Conservation (phyloP, 2,888 invertebrate species). For the Oscheius sp. region DNA sequence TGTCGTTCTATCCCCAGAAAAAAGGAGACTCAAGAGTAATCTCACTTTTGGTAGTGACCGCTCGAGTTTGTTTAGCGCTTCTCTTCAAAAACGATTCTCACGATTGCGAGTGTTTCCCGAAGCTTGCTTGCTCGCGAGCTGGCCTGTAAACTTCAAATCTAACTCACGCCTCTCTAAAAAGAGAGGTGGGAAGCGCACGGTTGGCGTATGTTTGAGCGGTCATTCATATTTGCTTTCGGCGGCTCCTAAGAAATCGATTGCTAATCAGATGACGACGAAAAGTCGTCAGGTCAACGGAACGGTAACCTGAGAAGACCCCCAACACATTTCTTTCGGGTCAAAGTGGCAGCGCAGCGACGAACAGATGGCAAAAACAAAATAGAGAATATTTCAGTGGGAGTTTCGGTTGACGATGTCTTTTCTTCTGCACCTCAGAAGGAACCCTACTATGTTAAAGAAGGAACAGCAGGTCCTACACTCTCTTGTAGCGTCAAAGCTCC, state of each 20-base stretch:
- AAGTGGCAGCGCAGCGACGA: neutral
- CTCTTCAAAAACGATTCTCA: conserved; percentile 28
- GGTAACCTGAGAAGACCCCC: conserved; percentile 20
- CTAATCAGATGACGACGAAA: conserved; percentile 27
- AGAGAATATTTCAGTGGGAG: conserved; percentile 4
- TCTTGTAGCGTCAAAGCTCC: conserved; percentile 52
- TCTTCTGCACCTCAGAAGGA: conserved; percentile 48
- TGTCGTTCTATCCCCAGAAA: neutral
- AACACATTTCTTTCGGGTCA: conserved; percentile 6
- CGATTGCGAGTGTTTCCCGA: conserved; percentile 26
- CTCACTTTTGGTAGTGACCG: conserved; percentile 10
- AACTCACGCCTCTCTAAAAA: conserved; percentile 10
- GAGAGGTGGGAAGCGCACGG: conserved; percentile 22
- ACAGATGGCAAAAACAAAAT: neutral
- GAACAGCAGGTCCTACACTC: conserved; percentile 52
- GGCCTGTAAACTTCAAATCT: conserved; percentile 23
- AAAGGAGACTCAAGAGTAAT: too few relatives aligned
- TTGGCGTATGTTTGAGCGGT: conserved; percentile 25
- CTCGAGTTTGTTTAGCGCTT: conserved; percentile 19
- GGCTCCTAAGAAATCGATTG: conserved; percentile 31
- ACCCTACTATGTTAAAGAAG: conserved; percentile 62
- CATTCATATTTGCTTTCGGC: conserved; percentile 26
- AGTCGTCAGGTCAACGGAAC: conserved; percentile 23
- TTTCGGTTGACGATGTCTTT: conserved; percentile 77
- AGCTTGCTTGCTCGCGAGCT: conserved; percentile 3